Conservation (phyloP, 2,888 invertebrate genomes). For the Drosophila robusta region DNA sequence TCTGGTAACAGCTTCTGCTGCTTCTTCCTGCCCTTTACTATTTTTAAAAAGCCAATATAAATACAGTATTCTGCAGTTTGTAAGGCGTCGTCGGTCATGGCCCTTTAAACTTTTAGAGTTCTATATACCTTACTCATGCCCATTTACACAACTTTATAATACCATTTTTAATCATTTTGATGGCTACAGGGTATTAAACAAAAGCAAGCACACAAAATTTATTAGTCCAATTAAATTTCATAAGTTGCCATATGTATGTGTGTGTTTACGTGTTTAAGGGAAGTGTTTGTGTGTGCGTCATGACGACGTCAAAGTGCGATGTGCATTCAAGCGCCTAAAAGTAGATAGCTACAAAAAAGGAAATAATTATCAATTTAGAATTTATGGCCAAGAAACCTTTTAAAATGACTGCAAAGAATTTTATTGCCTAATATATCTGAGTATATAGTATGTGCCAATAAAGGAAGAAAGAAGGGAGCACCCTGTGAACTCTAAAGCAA, state of each 20-base stretch:
- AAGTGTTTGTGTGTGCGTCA: constrained; percentile 43
- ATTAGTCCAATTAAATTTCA: constrained; percentile 77
- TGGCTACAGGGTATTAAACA: constrained; percentile 46
- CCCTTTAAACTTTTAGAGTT: background rate
- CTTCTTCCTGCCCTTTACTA: background rate
- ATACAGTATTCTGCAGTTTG: too few species aligned
- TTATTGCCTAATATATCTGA: background rate
- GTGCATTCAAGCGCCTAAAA: constrained; percentile 61
- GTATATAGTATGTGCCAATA: too few species aligned
- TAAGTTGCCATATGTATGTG: constrained; percentile 56
- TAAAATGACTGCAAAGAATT: constrained; percentile 5
- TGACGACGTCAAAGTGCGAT: constrained; percentile 41
- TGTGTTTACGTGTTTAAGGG: constrained; percentile 11
- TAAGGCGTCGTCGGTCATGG: too few species aligned
- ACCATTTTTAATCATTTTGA: constrained; percentile 16
- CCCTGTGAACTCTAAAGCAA: too few species aligned
- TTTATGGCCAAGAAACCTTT: constrained; percentile 23
- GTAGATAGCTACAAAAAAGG: constrained; percentile 36
- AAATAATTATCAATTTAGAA: constrained; percentile 37
- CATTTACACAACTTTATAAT: background rate
- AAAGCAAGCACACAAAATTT: constrained; percentile 57
- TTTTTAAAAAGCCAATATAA: too few species aligned
- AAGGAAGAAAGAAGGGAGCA: too few species aligned
- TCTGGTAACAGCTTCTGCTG: background rate
- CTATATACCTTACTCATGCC: background rate